Evolutionary conservation across 2,797 vertebrate genomes (phyloP).

Genomic region (Orestias chungarensis): DNA sequence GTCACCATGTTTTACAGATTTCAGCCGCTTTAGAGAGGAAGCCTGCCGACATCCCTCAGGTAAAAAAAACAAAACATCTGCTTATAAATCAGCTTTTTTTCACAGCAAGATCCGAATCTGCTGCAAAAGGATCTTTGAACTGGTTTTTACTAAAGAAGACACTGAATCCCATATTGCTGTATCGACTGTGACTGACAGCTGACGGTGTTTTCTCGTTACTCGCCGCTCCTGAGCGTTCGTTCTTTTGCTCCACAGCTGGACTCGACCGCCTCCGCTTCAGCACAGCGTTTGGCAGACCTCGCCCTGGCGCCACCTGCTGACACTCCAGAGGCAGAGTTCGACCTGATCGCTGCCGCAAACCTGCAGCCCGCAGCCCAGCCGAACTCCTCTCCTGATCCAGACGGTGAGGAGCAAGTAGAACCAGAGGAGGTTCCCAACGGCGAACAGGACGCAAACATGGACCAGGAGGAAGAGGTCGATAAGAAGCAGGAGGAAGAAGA

Average conservation of each 20-base stretch:
- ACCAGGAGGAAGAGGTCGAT: slow-evolving; percentile 71
- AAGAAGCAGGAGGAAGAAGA: slow-evolving; percentile 22
- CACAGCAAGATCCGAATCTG: neutral
- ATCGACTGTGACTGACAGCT: neutral
- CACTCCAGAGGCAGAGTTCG: slow-evolving; percentile 54
- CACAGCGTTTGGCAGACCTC: slow-evolving; percentile 42
- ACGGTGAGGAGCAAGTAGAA: slow-evolving; percentile 31
- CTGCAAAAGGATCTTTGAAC: too few relatives aligned
- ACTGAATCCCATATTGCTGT: too few relatives aligned
- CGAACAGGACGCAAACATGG: slow-evolving; percentile 26
- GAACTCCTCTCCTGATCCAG: slow-evolving; percentile 13
- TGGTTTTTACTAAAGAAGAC: too few relatives aligned
- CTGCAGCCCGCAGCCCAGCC: slow-evolving; percentile 39
- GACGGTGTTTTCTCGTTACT: too few relatives aligned
- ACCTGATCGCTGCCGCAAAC: slow-evolving; percentile 64
- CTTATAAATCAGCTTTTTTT: neutral
- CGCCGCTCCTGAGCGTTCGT: neutral
- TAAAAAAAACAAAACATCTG: slow-evolving; percentile 48
- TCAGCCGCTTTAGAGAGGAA: slow-evolving; percentile 82
- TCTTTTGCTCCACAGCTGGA: slow-evolving; percentile 35
- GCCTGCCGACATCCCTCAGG: slow-evolving; percentile 71
- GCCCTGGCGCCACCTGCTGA: slow-evolving; percentile 19
- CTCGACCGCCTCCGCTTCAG: slow-evolving; percentile 1
- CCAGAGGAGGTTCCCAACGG: neutral
- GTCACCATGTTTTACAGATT: slow-evolving; percentile 78